These are phyloP conservation scores for Erebia aethiops DNA, from an alignment of 2,888 invertebrate species.

Conservation along the genomic window DNA sequence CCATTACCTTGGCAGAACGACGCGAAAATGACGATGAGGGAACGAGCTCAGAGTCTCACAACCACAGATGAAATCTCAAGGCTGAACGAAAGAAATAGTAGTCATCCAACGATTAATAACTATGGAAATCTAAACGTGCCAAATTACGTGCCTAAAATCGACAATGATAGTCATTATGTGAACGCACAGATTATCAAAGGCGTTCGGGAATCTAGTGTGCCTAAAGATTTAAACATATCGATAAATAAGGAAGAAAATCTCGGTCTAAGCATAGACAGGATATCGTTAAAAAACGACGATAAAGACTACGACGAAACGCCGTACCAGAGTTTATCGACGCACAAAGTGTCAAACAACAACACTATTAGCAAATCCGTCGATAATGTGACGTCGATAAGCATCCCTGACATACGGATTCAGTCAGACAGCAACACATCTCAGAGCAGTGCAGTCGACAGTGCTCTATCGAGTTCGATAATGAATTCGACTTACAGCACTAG, in stretches of 20 bases:
- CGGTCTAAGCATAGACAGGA: constrained; percentile 57
- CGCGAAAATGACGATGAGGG: constrained; percentile 57
- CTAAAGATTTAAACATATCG: constrained; percentile 60
- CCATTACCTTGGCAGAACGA: constrained; percentile 86
- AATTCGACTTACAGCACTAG: constrained; percentile 64
- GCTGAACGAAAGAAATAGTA: constrained; percentile 69
- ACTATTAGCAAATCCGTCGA: constrained; percentile 61
- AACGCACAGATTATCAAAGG: constrained; percentile 77
- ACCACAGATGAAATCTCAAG: constrained; percentile 86
- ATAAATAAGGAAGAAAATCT: constrained; percentile 58
- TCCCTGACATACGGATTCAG: constrained; percentile 51
- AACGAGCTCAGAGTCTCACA: constrained; percentile 87
- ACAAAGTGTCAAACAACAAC: constrained; percentile 65
- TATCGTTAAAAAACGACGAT: constrained; percentile 63
- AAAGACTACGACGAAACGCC: constrained; percentile 72
- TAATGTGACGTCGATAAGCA: constrained; percentile 71
- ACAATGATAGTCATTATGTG: constrained; percentile 69
- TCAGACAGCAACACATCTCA: constrained; percentile 50
- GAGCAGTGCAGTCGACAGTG: constrained; percentile 49
- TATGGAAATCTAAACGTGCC: constrained; percentile 52
- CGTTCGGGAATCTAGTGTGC: constrained; percentile 67
- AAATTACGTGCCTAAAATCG: constrained; percentile 51
- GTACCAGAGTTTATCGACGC: constrained; percentile 73
- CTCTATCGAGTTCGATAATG: constrained; percentile 58
- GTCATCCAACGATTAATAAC: constrained; percentile 62